These are phyloP conservation scores for Dinothrombium tinctorium DNA, from an alignment of 1,140 invertebrate species.

Conservation along the genomic window DNA sequence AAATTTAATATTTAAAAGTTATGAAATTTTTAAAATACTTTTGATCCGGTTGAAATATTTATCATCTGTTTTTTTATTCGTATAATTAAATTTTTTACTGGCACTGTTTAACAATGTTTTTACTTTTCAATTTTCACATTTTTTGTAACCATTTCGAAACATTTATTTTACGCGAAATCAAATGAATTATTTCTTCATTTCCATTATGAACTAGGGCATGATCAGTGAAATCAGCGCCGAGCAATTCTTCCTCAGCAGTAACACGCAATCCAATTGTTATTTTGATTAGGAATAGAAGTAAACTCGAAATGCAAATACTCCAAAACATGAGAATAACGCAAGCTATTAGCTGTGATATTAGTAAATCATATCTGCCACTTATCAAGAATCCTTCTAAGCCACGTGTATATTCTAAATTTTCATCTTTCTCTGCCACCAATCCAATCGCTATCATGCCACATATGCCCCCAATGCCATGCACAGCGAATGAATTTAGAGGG, in stretches of 20 bases:
- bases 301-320: conserved; percentile 8
- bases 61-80: no score
- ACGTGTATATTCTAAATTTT: conserved; percentile 12
- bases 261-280: conserved; percentile 20
- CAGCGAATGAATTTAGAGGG: conserved; percentile 16
- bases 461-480: conserved; percentile 15
- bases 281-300: conserved; percentile 17
- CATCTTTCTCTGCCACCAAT: conserved; percentile 13
- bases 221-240: conserved; percentile 22
- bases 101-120: no score
- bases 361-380: conserved; percentile 10
- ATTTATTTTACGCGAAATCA: conserved; percentile 8
- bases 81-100: no score
- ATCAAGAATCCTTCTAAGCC: conserved; percentile 12
- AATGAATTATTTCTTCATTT: conserved; percentile 11
- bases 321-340: conserved; percentile 11
- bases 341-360: conserved; percentile 10
- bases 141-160: no score
- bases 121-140: no score
- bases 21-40: no score
- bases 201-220: conserved; percentile 17
- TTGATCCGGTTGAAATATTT: no score
- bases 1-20: no score
- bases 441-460: conserved; percentile 17
- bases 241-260: conserved; percentile 19